Conservation (phyloP, 2,888 invertebrate species). For the Apamea sordens region DNA sequence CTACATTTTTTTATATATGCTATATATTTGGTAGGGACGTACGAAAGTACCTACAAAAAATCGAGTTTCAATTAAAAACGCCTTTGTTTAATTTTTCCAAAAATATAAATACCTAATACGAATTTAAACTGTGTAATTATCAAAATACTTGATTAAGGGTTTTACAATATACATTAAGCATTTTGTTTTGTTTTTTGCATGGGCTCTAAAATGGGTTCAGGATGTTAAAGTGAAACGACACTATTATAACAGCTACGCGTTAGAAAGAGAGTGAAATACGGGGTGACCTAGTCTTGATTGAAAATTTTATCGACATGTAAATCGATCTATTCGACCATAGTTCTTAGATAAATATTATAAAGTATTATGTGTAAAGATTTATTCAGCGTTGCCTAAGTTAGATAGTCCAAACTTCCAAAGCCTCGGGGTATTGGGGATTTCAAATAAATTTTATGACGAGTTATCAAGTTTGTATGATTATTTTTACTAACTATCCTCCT, state of each 20-base stretch:
- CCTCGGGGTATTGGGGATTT: slow-evolving; percentile 64
- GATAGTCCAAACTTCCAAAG: slow-evolving; percentile 45
- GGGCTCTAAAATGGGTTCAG: background rate
- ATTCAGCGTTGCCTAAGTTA: slow-evolving; percentile 59
- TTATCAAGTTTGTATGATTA: slow-evolving; percentile 59
- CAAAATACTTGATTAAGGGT: background rate
- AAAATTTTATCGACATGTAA: slow-evolving; percentile 48
- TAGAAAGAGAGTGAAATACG: background rate
- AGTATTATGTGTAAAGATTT: slow-evolving; percentile 57
- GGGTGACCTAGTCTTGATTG: background rate
- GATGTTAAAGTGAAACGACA: slow-evolving; percentile 7
- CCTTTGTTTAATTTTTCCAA: background rate
- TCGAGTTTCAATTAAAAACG: background rate
- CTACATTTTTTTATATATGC: background rate
- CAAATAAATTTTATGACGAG: slow-evolving; percentile 73
- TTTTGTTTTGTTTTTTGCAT: background rate
- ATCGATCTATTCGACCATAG: slow-evolving; percentile 44
- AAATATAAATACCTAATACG: background rate
- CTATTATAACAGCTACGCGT: slow-evolving; percentile 15
- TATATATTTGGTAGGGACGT: background rate
- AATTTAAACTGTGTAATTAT: background rate
- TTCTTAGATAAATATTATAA: slow-evolving; percentile 38
- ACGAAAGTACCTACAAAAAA: background rate
- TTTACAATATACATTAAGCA: background rate
- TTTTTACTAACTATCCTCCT: slow-evolving; percentile 35